These are phyloP conservation scores for Arenicola marina DNA, from an alignment of 2,888 invertebrate species.

Conservation along the genomic window DNA sequence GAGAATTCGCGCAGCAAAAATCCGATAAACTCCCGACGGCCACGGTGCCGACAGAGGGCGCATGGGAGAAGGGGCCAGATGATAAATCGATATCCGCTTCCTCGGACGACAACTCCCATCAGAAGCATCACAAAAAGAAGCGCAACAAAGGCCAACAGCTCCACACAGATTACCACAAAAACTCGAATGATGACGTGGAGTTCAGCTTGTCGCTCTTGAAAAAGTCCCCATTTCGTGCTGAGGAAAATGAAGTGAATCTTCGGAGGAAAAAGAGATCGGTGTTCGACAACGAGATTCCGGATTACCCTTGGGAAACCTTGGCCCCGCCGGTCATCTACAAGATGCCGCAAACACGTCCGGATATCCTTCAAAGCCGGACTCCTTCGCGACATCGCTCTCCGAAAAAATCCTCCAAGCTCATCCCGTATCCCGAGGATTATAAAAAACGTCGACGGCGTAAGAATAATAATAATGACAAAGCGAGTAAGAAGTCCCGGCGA, in stretches of 20 bases:
- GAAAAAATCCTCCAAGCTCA: conserved; percentile 23
- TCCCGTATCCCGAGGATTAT: conserved; percentile 46
- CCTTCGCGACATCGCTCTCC: neutral
- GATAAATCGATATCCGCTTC: too few relatives aligned
- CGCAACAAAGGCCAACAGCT: neutral
- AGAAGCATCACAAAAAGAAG: neutral
- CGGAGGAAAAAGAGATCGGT: conserved; percentile 39
- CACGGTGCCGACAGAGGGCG: neutral
- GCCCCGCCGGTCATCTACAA: conserved; percentile 21
- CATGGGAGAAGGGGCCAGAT: neutral
- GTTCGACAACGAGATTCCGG: conserved; percentile 55
- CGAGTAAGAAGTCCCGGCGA: neutral
- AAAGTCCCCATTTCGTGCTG: neutral
- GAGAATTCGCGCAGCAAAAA: neutral
- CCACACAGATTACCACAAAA: neutral
- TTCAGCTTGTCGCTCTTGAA: neutral
- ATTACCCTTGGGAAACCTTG: conserved; percentile 35
- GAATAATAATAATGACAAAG: too few relatives aligned
- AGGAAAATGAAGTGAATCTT: neutral
- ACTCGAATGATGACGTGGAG: neutral
- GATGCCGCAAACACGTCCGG: conserved; percentile 51
- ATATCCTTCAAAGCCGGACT: conserved; percentile 40
- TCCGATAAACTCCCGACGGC: neutral
- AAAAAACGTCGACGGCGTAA: conserved; percentile 25
- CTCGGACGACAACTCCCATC: neutral